A percentile compares a stretch with the other conserved stretches of the same genome.
These are phyloP conservation scores for Capricornis sumatraensis DNA, from an alignment of 2,113 vertebrate species.

Conservation along the genomic window DNA sequence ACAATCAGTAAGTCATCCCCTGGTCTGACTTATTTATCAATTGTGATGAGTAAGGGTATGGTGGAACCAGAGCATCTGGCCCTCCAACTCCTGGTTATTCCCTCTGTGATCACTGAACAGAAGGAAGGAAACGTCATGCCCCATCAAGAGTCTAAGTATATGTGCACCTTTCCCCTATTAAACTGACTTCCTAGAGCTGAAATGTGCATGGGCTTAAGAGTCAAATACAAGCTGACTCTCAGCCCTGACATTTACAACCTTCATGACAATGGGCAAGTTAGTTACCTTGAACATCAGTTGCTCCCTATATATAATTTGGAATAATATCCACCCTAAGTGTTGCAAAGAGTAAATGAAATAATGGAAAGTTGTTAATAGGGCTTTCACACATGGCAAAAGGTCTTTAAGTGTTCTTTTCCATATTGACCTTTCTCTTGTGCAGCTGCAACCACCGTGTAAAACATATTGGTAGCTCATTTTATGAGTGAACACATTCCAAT, in stretches of 20 bases:
- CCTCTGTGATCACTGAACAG: not conserved
- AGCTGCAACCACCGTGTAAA: not conserved
- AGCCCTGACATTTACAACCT: constrained; percentile 30
- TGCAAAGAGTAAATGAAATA: constrained; percentile 28
- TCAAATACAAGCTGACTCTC: not conserved
- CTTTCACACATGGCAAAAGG: constrained; percentile 34
- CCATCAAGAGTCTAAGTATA: not conserved
- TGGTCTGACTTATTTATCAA: not conserved
- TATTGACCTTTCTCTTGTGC: constrained; percentile 35
- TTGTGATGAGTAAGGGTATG: not conserved
- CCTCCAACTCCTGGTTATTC: not conserved
- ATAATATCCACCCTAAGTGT: not conserved
- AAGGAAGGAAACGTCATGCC: not conserved
- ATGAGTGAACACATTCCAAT: not conserved
- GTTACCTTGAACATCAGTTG: constrained; percentile 1
- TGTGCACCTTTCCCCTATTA: not conserved
- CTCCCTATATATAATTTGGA: not conserved
- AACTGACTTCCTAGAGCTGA: not conserved
- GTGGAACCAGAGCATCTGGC: not conserved
- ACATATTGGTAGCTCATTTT: constrained; percentile 8
- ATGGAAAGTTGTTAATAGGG: constrained; percentile 39
- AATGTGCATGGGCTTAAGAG: not conserved
- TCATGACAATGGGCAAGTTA: not conserved
- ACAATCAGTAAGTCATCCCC: not conserved
- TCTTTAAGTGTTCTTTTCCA: constrained; percentile 35